Evolutionary conservation across 2,888 invertebrate genomes (phyloP).

Genomic region (Heliconius ismenius): DNA sequence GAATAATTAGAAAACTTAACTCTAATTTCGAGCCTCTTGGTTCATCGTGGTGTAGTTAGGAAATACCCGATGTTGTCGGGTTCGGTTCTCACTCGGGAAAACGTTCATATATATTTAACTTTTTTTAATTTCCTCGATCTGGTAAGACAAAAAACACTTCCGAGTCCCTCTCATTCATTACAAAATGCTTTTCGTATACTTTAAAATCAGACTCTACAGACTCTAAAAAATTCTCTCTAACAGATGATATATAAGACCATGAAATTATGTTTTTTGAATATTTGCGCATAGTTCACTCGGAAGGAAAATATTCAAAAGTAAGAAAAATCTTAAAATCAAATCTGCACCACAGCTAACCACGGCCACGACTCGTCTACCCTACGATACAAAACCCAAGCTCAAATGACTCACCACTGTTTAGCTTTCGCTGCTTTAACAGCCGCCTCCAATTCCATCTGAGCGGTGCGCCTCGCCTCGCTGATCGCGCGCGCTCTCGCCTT

Average conservation of each 20-base stretch:
- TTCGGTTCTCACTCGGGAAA: background rate
- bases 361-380: background rate
- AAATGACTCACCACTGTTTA: conserved; percentile 88
- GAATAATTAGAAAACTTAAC: background rate
- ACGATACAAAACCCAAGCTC: background rate
- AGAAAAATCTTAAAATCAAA: background rate
- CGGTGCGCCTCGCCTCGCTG: conserved; percentile 84
- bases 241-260: no score
- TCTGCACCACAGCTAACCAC: background rate
- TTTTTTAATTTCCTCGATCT: background rate
- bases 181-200: background rate
- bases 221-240: no score
- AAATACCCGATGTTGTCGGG: no score
- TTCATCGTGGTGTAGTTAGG: no score
- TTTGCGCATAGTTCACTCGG: background rate
- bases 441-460: conserved; percentile 86
- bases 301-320: background rate
- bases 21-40: no score
- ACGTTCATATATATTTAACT: background rate
- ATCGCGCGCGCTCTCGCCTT: conserved; percentile 85
- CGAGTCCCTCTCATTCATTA: background rate
- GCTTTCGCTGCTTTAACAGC: conserved; percentile 90
- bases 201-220: background rate
- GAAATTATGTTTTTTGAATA: background rate
- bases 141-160: background rate